Evolutionary conservation across 2,888 invertebrate species (phyloP).

Genomic region (Coremacera marginata): DNA sequence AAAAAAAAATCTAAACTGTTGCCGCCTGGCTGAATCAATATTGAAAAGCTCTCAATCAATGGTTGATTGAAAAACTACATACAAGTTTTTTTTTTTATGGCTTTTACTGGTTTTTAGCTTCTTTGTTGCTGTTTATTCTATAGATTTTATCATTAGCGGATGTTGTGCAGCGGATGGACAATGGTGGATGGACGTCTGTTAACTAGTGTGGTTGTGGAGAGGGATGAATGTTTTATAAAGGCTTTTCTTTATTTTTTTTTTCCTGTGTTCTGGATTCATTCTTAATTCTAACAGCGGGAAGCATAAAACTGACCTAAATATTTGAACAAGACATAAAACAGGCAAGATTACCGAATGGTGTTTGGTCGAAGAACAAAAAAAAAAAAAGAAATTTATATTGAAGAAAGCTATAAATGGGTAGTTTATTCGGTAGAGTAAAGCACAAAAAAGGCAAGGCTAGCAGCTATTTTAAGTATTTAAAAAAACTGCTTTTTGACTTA

Average conservation of each 20-base stretch:
- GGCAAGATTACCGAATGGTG: too few species aligned
- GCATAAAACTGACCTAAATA: too few species aligned
- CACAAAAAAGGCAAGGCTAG: too few species aligned
- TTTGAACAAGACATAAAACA: too few species aligned
- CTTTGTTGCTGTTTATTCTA: neutral
- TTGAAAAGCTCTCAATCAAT: constrained; percentile 20
- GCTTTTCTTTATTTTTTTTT: neutral
- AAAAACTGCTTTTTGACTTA: too few species aligned
- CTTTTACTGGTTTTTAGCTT: neutral
- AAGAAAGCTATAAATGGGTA: too few species aligned
- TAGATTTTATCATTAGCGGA: neutral
- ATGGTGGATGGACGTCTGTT: neutral
- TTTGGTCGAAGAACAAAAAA: too few species aligned
- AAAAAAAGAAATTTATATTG: too few species aligned
- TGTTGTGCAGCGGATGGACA: neutral
- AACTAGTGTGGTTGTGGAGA: neutral
- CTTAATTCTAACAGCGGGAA: too few species aligned
- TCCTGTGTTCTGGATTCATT: neutral
- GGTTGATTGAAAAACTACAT: constrained; percentile 3
- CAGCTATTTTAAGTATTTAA: too few species aligned
- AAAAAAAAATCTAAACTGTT: neutral
- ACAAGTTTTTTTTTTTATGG: neutral
- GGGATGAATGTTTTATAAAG: neutral
- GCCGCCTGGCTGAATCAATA: constrained; percentile 8
- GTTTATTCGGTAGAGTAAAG: too few species aligned